A percentile compares a stretch with the other conserved stretches of the same genome.
Evolutionary conservation across 2,113 vertebrate genomes (phyloP).

Genomic region (Telmatochromis bifrenatus): DNA sequence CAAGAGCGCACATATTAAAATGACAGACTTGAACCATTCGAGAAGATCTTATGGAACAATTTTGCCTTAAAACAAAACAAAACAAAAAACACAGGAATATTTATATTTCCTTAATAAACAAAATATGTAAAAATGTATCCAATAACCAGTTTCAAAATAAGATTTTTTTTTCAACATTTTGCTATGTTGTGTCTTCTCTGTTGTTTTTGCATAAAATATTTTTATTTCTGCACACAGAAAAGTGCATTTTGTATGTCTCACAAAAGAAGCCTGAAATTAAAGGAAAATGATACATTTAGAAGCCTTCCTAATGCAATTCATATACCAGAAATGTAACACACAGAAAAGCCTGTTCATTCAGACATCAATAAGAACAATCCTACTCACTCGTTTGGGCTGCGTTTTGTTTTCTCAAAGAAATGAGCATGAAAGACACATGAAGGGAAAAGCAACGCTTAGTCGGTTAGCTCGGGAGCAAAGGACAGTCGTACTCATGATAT

Average conservation of each 20-base stretch:
- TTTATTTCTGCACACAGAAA: not conserved
- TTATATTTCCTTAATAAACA: not conserved
- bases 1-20: not conserved
- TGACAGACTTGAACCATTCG: not conserved
- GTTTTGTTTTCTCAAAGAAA: not conserved
- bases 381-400: not conserved
- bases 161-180: not conserved
- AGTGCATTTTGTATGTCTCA: not conserved
- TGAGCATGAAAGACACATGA: not conserved
- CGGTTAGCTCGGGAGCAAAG: constrained; percentile 38
- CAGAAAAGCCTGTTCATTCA: not conserved
- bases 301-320: not conserved
- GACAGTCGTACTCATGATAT: constrained; percentile 45
- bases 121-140: not conserved
- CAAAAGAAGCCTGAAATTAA: not conserved
- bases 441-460: constrained; percentile 5
- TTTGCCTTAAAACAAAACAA: not conserved
- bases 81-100: not conserved
- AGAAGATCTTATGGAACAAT: not conserved
- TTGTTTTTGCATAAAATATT: not conserved
- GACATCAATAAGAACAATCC: not conserved
- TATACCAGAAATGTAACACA: not conserved
- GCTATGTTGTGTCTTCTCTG: not conserved
- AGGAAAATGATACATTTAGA: not conserved
- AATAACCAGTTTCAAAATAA: not conserved